Conservation (phyloP, 2,113 vertebrate species). For the Engraulis encrasicolus region DNA sequence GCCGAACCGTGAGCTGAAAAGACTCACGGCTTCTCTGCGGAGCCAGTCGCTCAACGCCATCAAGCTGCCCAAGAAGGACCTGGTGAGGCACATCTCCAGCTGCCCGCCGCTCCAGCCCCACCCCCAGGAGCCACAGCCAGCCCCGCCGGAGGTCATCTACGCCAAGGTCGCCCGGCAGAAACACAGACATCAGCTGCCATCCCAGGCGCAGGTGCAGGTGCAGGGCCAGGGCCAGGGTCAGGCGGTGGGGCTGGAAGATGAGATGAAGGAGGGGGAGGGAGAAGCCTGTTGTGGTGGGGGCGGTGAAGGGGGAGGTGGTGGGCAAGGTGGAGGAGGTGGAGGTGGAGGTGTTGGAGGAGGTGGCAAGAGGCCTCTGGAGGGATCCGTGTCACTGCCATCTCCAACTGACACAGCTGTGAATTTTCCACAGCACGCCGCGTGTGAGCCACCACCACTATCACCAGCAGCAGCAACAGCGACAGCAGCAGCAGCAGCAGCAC, state of each 20-base stretch:
- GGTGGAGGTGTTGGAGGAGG: not conserved
- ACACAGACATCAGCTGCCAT: not conserved
- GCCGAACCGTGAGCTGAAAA: not conserved
- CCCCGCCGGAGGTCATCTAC: conserved; percentile 43
- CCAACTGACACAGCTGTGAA: not conserved
- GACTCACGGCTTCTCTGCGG: conserved; percentile 26
- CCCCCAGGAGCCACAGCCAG: not conserved
- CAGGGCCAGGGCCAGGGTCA: no score
- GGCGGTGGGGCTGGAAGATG: no score
- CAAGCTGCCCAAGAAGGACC: conserved; percentile 52
- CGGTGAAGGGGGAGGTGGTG: no score
- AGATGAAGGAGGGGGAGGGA: not conserved
- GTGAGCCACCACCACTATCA: not conserved
- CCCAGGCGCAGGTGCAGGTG: no score
- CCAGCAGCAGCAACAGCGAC: no score
- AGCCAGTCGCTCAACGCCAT: conserved; percentile 68
- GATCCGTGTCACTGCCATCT: not conserved
- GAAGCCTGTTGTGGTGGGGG: not conserved
- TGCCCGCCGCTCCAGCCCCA: conserved; percentile 53
- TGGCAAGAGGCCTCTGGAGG: not conserved
- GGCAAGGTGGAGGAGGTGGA: not conserved
- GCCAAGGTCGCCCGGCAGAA: conserved; percentile 35
- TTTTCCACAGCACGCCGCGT: not conserved
- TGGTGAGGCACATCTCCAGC: conserved; percentile 66
- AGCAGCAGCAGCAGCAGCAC: no score